A percentile compares a stretch with the other conserved stretches of the same genome.
phyloP scores from a whole-genome alignment of 2,113 vertebrate genomes.

The Picathartes gymnocephalus region DNA sequence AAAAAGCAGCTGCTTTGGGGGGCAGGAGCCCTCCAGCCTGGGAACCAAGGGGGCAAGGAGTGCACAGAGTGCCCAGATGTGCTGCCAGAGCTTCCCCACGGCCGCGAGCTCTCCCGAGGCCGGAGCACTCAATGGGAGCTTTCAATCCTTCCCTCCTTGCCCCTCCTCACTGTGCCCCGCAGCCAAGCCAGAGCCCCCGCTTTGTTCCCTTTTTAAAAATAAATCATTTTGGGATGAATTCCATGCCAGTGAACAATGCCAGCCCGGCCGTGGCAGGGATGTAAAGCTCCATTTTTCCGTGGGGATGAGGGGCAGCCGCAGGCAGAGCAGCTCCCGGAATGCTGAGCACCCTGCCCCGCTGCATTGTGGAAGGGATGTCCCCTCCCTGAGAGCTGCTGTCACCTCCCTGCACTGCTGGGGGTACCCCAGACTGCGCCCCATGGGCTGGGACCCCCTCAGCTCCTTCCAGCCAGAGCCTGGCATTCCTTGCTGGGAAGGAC shows the following conservation, averaged over 20 bases:
- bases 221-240: constrained; percentile 29
- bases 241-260: neutral
- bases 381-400: neutral
- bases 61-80: neutral
- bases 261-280: neutral
- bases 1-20: neutral
- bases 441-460: neutral
- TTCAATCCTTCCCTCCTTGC: neutral
- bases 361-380: neutral
- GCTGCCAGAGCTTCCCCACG: neutral
- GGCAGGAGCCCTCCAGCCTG: neutral
- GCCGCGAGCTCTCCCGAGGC: neutral
- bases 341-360: neutral
- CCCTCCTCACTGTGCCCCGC: neutral
- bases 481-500: neutral
- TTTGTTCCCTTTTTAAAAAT: neutral
- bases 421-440: neutral
- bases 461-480: neutral
- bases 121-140: neutral
- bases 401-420: neutral
- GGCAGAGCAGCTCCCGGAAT: neutral
- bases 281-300: neutral
- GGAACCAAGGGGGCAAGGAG: neutral
- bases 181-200: neutral
- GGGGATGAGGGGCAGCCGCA: neutral